Percentiles rank a stretch among this genome's conserved stretches.
These are phyloP conservation scores for Belgica antarctica DNA, from an alignment of 2,888 invertebrate genomes.

Conservation along the genomic window DNA sequence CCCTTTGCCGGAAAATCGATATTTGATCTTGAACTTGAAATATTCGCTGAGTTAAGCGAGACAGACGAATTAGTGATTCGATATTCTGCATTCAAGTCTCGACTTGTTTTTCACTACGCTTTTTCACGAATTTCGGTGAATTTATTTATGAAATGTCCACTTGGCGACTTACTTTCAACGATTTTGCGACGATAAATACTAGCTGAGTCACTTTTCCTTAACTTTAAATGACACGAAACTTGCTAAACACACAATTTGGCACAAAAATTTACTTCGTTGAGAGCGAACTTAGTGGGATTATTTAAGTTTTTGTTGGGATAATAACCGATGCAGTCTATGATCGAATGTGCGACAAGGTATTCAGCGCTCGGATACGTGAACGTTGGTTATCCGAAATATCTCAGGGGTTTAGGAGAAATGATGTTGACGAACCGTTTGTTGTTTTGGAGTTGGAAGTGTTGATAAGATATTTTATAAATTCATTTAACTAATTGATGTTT, in stretches of 20 bases:
- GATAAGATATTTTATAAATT: no score
- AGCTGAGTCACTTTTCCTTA: background rate
- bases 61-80: background rate
- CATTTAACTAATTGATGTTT: no score
- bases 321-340: no score
- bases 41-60: background rate
- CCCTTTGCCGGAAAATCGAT: constrained; percentile 29
- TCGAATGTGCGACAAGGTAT: no score
- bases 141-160: background rate
- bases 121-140: background rate
- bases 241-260: constrained; percentile 9
- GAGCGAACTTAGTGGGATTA: background rate
- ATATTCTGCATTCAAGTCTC: background rate
- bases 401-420: no score
- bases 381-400: no score
- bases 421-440: no score
- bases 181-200: background rate
- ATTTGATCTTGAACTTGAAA: constrained; percentile 36
- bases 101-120: background rate
- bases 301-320: background rate
- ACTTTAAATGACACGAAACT: background rate
- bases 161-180: background rate
- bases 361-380: no score
- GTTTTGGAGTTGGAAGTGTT: no score
- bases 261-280: background rate